phyloP scores from a whole-genome alignment of 2,797 vertebrate genomes.

The Antennarius maculatus region DNA sequence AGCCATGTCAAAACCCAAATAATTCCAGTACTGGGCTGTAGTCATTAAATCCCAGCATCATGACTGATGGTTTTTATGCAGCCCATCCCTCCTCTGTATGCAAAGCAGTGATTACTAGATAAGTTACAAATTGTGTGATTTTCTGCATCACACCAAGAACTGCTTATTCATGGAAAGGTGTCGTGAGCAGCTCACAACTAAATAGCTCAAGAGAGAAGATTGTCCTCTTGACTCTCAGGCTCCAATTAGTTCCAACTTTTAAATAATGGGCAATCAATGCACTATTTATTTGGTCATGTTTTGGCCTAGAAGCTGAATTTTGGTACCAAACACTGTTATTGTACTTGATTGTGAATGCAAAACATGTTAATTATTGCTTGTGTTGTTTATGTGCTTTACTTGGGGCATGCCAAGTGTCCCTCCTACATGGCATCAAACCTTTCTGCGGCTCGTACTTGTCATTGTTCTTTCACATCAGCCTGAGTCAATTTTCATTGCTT shows the following conservation, averaged over 20 bases:
- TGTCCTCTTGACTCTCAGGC: conserved; percentile 66
- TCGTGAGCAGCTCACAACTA: conserved; percentile 68
- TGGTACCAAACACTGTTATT: conserved; percentile 59
- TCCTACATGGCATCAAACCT: conserved; percentile 47
- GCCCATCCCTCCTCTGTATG: conserved; percentile 56
- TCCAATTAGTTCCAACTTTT: conserved; percentile 70
- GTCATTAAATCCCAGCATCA: conserved; percentile 54
- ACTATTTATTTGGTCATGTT: conserved; percentile 71
- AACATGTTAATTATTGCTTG: conserved; percentile 54
- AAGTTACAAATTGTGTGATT: conserved; percentile 72
- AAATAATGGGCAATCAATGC: conserved; percentile 72
- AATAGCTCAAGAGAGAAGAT: conserved; percentile 68
- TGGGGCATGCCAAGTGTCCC: conserved; percentile 31
- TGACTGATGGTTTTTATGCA: conserved; percentile 56
- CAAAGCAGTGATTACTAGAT: conserved; percentile 72
- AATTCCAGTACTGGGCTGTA: conserved; percentile 42
- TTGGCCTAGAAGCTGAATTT: conserved; percentile 66
- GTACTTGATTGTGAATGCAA: conserved; percentile 66
- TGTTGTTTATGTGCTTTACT: conserved; percentile 58
- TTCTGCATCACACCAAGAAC: conserved; percentile 69
- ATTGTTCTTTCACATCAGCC: conserved; percentile 69
- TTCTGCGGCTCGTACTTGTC: conserved; percentile 58
- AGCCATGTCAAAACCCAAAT: conserved; percentile 50
- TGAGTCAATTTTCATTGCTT: conserved; percentile 65
- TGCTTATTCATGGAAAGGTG: conserved; percentile 69